These are phyloP conservation scores for Drepana falcataria DNA, from an alignment of 2,888 invertebrate genomes.

Conservation along the genomic window DNA sequence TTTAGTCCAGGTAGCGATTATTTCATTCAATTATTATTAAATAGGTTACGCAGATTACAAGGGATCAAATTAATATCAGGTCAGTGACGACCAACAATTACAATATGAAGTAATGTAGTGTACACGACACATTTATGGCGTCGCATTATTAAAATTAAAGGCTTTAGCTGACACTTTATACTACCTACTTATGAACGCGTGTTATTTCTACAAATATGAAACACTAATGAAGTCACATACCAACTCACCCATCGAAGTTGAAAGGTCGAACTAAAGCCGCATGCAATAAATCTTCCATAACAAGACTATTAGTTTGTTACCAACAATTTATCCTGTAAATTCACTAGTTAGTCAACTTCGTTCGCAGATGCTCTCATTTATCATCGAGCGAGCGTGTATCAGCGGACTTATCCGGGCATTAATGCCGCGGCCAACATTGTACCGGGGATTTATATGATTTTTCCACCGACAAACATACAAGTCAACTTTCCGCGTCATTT, in stretches of 20 bases:
- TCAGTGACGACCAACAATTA: too few relatives aligned
- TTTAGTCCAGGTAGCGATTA: too few relatives aligned
- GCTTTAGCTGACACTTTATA: background rate
- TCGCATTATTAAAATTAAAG: too few relatives aligned
- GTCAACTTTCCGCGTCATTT: conserved; percentile 73
- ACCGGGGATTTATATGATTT: conserved; percentile 40
- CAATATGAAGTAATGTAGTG: too few relatives aligned
- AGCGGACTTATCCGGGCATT: conserved; percentile 39
- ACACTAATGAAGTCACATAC: background rate
- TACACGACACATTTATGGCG: background rate
- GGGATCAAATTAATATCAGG: too few relatives aligned
- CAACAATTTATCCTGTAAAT: conserved; percentile 13
- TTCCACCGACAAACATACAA: conserved; percentile 38
- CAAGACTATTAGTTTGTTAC: conserved; percentile 5
- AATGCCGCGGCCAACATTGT: conserved; percentile 29
- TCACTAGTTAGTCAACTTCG: conserved; percentile 28
- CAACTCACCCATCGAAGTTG: background rate
- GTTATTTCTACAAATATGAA: background rate
- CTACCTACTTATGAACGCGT: background rate
- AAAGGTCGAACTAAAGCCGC: background rate
- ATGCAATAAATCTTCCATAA: conserved; percentile 1
- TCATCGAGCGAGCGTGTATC: conserved; percentile 35
- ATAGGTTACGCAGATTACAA: too few relatives aligned
- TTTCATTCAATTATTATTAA: too few relatives aligned
- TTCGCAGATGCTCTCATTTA: conserved; percentile 38